phyloP scores from a whole-genome alignment of 2,797 vertebrate genomes.

The Typhlichthys subterraneus region DNA sequence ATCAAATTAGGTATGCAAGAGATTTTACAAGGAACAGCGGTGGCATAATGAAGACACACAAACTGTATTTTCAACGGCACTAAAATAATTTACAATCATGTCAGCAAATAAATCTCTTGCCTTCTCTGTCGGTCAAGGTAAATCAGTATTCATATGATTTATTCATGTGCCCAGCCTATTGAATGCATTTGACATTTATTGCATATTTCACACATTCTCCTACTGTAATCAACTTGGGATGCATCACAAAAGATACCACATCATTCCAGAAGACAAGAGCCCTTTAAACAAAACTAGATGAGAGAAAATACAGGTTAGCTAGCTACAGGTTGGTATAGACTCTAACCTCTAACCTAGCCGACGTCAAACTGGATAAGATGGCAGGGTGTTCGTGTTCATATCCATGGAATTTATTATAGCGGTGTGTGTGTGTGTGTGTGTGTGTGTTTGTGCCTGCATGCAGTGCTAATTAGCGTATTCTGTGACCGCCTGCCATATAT shows the following conservation, averaged over 20 bases:
- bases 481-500: background rate
- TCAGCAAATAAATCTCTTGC: conserved; percentile 15
- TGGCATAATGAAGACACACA: background rate
- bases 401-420: too few relatives aligned
- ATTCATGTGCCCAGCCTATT: conserved; percentile 34
- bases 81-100: conserved; percentile 11
- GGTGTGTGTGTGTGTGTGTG: too few relatives aligned
- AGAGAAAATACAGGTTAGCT: conserved; percentile 7
- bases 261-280: conserved; percentile 46
- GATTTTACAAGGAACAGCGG: background rate
- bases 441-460: background rate
- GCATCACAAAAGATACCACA: conserved; percentile 31
- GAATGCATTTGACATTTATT: conserved; percentile 27
- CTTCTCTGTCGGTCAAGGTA: conserved; percentile 15
- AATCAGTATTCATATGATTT: conserved; percentile 43
- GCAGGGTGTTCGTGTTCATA: too few relatives aligned
- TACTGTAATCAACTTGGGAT: conserved; percentile 18
- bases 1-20: background rate
- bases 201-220: background rate
- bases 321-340: background rate
- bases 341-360: too few relatives aligned
- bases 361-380: too few relatives aligned
- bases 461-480: background rate
- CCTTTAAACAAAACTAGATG: conserved; percentile 43
- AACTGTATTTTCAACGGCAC: background rate